Conservation (phyloP, 2,113 vertebrate genomes). For the Syrrhaptes paradoxus region DNA sequence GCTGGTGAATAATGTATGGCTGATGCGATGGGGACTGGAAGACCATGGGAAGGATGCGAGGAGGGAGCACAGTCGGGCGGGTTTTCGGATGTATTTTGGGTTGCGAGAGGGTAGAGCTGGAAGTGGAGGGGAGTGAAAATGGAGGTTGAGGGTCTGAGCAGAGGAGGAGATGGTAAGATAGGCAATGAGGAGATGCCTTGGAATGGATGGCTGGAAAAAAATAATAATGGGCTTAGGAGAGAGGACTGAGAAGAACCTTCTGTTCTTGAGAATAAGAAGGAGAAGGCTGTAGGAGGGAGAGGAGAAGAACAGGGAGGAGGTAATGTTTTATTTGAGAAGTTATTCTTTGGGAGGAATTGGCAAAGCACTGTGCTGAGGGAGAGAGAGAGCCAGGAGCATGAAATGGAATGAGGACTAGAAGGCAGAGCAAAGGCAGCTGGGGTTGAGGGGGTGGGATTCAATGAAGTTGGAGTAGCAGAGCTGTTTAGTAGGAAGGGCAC, state of each 20-base stretch:
- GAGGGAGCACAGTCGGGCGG: neutral
- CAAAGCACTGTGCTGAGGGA: neutral
- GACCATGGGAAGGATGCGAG: neutral
- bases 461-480: neutral
- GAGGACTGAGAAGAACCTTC: neutral
- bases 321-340: neutral
- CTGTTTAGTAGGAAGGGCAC: neutral
- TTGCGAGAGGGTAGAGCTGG: neutral
- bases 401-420: neutral
- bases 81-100: neutral
- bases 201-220: neutral
- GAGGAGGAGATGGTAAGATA: neutral
- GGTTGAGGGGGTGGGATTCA: neutral
- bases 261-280: neutral
- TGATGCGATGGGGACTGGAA: neutral
- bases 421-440: neutral
- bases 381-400: neutral
- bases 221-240: too few species aligned
- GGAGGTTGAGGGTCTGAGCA: neutral
- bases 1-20: neutral
- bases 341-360: neutral
- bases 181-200: neutral
- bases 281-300: neutral
- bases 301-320: neutral
- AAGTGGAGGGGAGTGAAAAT: neutral